Conservation (phyloP, 2,797 vertebrate genomes). For the Fistularia tabacaria region DNA sequence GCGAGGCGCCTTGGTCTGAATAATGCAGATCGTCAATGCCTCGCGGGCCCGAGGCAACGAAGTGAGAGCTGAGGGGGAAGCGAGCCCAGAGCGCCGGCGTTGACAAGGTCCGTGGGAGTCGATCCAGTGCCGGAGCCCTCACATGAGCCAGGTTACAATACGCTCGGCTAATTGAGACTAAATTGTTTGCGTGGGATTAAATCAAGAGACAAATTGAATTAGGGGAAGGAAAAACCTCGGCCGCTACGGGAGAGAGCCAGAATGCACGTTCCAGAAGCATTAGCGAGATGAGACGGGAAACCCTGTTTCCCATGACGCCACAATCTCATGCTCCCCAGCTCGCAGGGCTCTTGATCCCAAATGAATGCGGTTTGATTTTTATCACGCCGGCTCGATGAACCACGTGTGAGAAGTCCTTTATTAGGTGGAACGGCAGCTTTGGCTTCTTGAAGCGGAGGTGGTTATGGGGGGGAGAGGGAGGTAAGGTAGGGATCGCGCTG, state of each 20-base stretch:
- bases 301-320: constrained; percentile 37
- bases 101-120: constrained; percentile 24
- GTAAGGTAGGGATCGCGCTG: constrained; percentile 23
- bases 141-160: constrained; percentile 34
- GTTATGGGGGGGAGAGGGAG: neutral
- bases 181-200: constrained; percentile 52
- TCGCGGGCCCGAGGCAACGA: constrained; percentile 11
- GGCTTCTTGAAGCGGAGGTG: constrained; percentile 14
- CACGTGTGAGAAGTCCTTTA: constrained; percentile 33
- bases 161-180: constrained; percentile 44
- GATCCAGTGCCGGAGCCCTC: constrained; percentile 18
- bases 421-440: constrained; percentile 40
- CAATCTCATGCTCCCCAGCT: constrained; percentile 18
- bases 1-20: constrained; percentile 38
- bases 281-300: neutral
- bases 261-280: no score
- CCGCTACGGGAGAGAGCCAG: no score
- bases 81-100: neutral
- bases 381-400: constrained; percentile 24
- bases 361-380: constrained; percentile 31
- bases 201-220: constrained; percentile 33
- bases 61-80: constrained; percentile 10
- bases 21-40: constrained; percentile 43
- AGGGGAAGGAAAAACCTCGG: no score
- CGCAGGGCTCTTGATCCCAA: constrained; percentile 39